Evolutionary conservation across 2,888 invertebrate species (phyloP).

Genomic region (Spodoptera picta): DNA sequence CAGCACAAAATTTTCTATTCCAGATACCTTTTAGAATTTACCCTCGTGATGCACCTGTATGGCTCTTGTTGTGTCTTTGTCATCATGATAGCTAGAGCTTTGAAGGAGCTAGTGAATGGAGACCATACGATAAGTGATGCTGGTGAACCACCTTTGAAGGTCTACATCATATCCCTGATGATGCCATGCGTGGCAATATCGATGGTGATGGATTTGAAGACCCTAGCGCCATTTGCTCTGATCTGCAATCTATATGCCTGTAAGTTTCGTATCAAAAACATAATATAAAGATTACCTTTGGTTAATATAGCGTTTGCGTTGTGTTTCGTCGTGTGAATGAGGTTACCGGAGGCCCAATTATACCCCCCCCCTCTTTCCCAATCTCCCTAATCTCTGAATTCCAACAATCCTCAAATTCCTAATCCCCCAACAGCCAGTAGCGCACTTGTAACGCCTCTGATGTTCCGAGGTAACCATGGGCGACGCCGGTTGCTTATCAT

Average conservation of each 20-base stretch:
- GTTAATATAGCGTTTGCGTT: too few species aligned
- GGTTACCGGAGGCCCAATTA: too few species aligned
- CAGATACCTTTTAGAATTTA: slow-evolving; percentile 62
- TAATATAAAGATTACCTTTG: too few species aligned
- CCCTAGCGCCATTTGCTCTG: slow-evolving; percentile 72
- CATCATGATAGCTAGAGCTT: slow-evolving; percentile 62
- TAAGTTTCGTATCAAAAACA: slow-evolving; percentile 39
- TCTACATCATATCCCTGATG: slow-evolving; percentile 59
- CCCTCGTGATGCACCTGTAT: slow-evolving; percentile 63
- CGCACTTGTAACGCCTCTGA: too few species aligned
- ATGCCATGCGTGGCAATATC: slow-evolving; percentile 66
- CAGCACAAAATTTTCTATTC: slow-evolving; percentile 3
- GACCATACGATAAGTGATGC: slow-evolving; percentile 33
- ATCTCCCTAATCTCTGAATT: too few species aligned
- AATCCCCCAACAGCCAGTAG: too few species aligned
- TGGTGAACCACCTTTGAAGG: slow-evolving; percentile 48
- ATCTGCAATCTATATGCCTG: slow-evolving; percentile 67
- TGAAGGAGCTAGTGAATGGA: slow-evolving; percentile 66
- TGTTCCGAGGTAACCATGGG: too few species aligned
- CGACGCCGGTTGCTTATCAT: too few species aligned
- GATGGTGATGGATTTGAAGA: slow-evolving; percentile 70
- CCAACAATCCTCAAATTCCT: too few species aligned
- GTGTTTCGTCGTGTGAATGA: too few species aligned
- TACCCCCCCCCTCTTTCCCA: too few species aligned
- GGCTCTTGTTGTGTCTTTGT: slow-evolving; percentile 68